Base-by-base conservation (phyloP, 2,797 vertebrate genomes). In the Sarcoramphus papa region DNA sequence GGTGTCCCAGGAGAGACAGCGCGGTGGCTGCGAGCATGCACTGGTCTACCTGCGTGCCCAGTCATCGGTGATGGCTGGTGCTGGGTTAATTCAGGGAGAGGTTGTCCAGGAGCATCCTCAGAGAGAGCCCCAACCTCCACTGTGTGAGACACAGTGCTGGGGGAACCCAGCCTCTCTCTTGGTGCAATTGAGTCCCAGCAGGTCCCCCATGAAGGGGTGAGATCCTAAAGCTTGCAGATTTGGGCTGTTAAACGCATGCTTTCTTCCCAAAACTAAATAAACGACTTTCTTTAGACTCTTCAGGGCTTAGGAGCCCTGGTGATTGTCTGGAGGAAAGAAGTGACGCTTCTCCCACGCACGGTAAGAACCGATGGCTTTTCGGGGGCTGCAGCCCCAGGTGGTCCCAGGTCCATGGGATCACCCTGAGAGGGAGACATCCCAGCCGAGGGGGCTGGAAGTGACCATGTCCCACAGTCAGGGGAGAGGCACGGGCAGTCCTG, bases 1-100 rank as follows among this genome's bases (percentile, higher is more conserved):
- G 22, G 37, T 40, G 24, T n/a, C 50, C 43, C 60, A 57, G 82
- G 43, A 48, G 35, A 56, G 50, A 37, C 47, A 14, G 31, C 1
- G 1, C 0, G 4, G 27, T 27, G 51, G n/a, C 48, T 43, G 50
- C 24, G 60, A 22, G 31, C 23, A 21, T 1, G 2, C 7, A 3
- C 14, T 17, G 47, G 18, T 50, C 45, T 60, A 35, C 31, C 64
- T n/a, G 35, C 3, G 0, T 7, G 41, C 20, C 23, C 1, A 1
- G 43, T 41, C 37, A 41, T 25, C 22, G 1, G 60, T 3, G 45
- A 45, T 5, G 40, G 14, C 33, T 5, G 0, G 2, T 28, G 22
- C 25, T 51, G 31, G 53, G 48, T 86, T 48, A 41, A n/a, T 11
- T 9, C 8, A 43, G 17, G 30, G 30, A 63, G 28, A 53, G 14